Evolutionary conservation across 2,888 invertebrate species (phyloP).

Genomic region (Papilio demoleus): DNA sequence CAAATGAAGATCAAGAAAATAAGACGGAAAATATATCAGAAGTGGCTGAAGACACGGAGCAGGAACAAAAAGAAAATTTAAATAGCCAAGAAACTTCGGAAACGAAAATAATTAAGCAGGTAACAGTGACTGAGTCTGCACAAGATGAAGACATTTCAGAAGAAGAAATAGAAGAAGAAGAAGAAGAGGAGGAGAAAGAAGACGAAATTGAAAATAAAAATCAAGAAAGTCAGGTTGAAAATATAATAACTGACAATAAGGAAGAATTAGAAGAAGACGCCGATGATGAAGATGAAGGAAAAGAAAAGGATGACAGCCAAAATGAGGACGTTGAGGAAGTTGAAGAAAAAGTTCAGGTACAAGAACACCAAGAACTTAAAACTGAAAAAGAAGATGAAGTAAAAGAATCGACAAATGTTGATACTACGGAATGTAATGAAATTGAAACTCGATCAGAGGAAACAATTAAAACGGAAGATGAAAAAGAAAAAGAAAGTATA

Average conservation of each 20-base stretch:
- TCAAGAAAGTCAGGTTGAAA: slow-evolving; percentile 46
- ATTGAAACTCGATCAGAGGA: slow-evolving; percentile 33
- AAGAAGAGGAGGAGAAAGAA: slow-evolving; percentile 44
- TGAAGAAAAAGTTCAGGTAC: neutral
- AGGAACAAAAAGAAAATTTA: slow-evolving; percentile 55
- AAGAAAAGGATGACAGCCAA: slow-evolving; percentile 32
- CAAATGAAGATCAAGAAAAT: slow-evolving; percentile 44
- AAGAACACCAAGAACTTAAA: slow-evolving; percentile 44
- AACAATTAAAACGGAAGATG: slow-evolving; percentile 42
- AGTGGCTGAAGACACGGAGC: slow-evolving; percentile 47
- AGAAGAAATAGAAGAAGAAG: slow-evolving; percentile 49
- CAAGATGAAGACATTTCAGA: slow-evolving; percentile 47
- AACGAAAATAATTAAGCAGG: slow-evolving; percentile 66
- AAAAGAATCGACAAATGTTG: slow-evolving; percentile 40
- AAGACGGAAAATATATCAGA: slow-evolving; percentile 48
- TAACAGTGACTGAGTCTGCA: slow-evolving; percentile 61
- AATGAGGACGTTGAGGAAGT: slow-evolving; percentile 41
- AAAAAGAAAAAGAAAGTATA: slow-evolving; percentile 44
- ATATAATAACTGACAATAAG: slow-evolving; percentile 40
- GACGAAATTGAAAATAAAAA: slow-evolving; percentile 43
- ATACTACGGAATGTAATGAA: slow-evolving; percentile 45
- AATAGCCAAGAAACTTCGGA: slow-evolving; percentile 66
- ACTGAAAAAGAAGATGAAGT: slow-evolving; percentile 46
- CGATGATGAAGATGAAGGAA: slow-evolving; percentile 42
- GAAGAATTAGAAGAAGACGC: slow-evolving; percentile 41